Conservation (phyloP, 2,797 vertebrate species). For the Decapterus maruadsi region DNA sequence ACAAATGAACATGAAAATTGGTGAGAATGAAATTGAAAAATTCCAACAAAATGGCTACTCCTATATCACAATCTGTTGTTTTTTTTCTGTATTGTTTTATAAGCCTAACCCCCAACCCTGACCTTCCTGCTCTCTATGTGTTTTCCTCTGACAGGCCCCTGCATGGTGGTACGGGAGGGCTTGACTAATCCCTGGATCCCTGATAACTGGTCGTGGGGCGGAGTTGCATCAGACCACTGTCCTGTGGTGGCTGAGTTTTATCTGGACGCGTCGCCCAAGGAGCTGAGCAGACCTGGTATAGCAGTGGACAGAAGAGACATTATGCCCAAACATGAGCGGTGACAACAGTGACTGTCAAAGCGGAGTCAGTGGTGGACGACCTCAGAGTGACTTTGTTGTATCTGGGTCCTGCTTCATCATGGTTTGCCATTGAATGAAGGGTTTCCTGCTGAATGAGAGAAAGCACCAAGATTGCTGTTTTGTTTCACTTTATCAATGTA, state of each 20-base stretch:
- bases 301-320: conserved; percentile 85
- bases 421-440: conserved; percentile 31
- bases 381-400: conserved; percentile 19
- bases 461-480: conserved; percentile 70
- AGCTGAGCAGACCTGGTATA: conserved; percentile 84
- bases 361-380: conserved; percentile 1
- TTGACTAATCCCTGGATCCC: conserved; percentile 98
- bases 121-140: not conserved
- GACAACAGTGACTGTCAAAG: conserved; percentile 67
- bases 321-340: conserved; percentile 91
- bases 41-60: too few relatives aligned
- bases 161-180: conserved; percentile 92
- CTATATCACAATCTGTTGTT: too few relatives aligned
- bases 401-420: conserved; percentile 28
- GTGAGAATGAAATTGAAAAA: not conserved
- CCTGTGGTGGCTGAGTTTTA: conserved; percentile 93
- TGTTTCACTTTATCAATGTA: conserved; percentile 48
- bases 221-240: conserved; percentile 94
- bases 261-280: conserved; percentile 85
- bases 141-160: conserved; percentile 86
- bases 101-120: too few relatives aligned
- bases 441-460: conserved; percentile 69
- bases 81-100: too few relatives aligned
- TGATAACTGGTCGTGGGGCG: conserved; percentile 97
- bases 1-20: not conserved